A percentile compares a stretch with the other conserved stretches of the same genome.
Conservation (phyloP, 2,797 vertebrate species). For the Melanotaenia pygmaea region DNA sequence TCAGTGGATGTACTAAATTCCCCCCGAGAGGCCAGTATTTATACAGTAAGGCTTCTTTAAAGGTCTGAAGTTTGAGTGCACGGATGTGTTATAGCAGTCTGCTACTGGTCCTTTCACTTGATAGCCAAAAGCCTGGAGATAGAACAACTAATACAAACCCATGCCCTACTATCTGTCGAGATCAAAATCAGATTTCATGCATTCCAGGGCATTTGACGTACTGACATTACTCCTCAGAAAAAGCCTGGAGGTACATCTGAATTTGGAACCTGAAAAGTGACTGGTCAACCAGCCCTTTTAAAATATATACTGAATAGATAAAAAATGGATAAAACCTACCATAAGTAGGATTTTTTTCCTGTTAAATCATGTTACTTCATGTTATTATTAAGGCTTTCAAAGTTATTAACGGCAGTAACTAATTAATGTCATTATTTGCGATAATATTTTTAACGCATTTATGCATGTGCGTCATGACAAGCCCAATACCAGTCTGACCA, state of each 20-base stretch:
- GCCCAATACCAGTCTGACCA: no score
- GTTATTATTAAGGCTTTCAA: no score
- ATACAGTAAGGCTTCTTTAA: constrained; percentile 42
- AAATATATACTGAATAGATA: background rate
- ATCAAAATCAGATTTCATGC: constrained; percentile 6
- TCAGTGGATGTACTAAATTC: constrained; percentile 36
- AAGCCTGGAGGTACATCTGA: constrained; percentile 2
- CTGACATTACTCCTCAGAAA: background rate
- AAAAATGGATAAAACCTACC: background rate
- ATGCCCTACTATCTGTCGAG: background rate
- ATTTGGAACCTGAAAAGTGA: constrained; percentile 5
- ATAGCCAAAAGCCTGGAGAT: constrained; percentile 31
- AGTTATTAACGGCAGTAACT: no score
- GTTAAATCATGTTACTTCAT: background rate
- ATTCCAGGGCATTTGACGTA: background rate
- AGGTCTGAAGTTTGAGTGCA: constrained; percentile 26
- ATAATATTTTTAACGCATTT: no score
- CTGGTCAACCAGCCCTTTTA: background rate
- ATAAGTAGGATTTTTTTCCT: background rate
- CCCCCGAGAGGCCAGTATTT: constrained; percentile 53
- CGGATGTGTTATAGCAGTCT: constrained; percentile 13
- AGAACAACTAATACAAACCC: constrained; percentile 1
- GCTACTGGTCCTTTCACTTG: constrained; percentile 23
- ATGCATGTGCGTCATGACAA: no score
- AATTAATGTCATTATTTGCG: no score